A percentile compares a stretch with the other conserved stretches of the same genome.
Evolutionary conservation across 1,140 invertebrate species (phyloP).

Genomic region (Achroia grisella): DNA sequence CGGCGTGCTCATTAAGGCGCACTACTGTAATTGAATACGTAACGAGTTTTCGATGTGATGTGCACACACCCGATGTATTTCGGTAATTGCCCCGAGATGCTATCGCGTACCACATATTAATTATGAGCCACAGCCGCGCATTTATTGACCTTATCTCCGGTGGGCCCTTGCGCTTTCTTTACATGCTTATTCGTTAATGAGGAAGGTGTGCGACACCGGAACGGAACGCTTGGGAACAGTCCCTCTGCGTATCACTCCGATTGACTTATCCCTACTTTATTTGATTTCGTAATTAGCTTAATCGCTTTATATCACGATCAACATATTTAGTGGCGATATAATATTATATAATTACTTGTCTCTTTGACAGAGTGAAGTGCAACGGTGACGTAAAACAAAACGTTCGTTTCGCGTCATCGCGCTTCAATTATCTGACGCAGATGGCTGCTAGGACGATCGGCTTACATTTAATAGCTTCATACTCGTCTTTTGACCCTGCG

Average conservation of each 20-base stretch:
- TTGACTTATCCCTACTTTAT: slow-evolving; percentile 17
- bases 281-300: background rate
- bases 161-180: slow-evolving; percentile 40
- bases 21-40: slow-evolving; percentile 30
- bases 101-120: slow-evolving; percentile 47
- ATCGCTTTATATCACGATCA: no score
- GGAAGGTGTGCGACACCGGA: slow-evolving; percentile 33
- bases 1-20: slow-evolving; percentile 6
- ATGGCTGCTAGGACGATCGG: background rate
- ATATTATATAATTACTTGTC: no score
- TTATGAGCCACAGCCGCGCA: slow-evolving; percentile 46
- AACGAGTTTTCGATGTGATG: slow-evolving; percentile 28
- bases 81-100: slow-evolving; percentile 38
- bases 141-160: slow-evolving; percentile 66
- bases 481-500: background rate
- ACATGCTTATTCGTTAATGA: slow-evolving; percentile 37
- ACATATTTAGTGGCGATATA: no score
- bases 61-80: slow-evolving; percentile 31
- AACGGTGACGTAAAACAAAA: slow-evolving; percentile 1
- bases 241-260: slow-evolving; percentile 1
- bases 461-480: no score
- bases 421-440: background rate
- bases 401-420: slow-evolving; percentile 3
- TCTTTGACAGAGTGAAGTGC: background rate
- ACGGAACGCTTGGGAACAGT: slow-evolving; percentile 22